phyloP scores from a whole-genome alignment of 1,140 invertebrate genomes.

The Cotesia chilonis region DNA sequence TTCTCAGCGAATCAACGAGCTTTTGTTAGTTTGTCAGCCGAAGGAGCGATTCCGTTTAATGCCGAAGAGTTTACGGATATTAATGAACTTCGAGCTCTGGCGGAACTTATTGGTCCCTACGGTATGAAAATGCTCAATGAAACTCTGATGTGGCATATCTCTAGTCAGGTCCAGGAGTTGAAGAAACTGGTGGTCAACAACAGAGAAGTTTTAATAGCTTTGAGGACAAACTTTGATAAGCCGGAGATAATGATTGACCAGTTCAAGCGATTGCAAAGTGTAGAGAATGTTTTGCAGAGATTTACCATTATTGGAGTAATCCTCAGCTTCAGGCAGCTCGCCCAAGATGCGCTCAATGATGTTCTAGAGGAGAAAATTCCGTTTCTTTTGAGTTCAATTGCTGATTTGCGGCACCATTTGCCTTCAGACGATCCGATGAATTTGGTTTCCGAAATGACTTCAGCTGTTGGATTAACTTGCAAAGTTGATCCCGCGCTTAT shows the following conservation, averaged over 20 bases:
- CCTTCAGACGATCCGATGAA: constrained; percentile 91
- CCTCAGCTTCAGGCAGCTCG: constrained; percentile 90
- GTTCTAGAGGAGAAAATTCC: constrained; percentile 94
- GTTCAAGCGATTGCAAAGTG: constrained; percentile 87
- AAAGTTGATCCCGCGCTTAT: constrained; percentile 96
- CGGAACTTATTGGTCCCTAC: constrained; percentile 98
- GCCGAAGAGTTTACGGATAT: constrained; percentile 99
- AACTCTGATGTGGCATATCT: constrained; percentile 97
- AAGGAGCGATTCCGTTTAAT: constrained; percentile 89
- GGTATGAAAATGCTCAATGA: constrained; percentile 98
- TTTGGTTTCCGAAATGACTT: constrained; percentile 96
- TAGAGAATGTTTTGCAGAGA: constrained; percentile 92
- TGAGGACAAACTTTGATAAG: constrained; percentile 91
- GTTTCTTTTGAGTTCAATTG: constrained; percentile 94
- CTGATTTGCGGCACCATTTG: constrained; percentile 93
- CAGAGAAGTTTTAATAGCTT: constrained; percentile 87
- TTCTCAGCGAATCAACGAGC: constrained; percentile 96
- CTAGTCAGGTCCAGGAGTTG: constrained; percentile 96
- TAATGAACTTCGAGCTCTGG: constrained; percentile 92
- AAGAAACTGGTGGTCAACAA: constrained; percentile 93
- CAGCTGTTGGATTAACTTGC: constrained; percentile 90
- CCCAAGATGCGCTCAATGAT: constrained; percentile 93
- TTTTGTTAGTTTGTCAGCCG: constrained; percentile 91
- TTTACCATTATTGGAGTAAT: constrained; percentile 99
- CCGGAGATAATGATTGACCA: constrained; percentile 98